phyloP scores from a whole-genome alignment of 2,888 invertebrate genomes.

The Spisula solida region DNA sequence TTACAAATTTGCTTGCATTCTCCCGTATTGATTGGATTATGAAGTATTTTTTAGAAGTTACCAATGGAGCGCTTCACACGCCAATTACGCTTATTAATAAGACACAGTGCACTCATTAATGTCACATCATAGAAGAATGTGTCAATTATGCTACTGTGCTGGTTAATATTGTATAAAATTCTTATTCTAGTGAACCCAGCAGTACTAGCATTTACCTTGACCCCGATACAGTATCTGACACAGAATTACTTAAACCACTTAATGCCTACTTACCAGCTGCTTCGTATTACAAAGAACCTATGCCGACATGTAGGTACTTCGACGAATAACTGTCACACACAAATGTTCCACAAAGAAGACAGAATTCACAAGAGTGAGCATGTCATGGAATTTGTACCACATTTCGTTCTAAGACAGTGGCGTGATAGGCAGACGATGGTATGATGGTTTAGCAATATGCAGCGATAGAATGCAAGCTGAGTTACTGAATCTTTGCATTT shows the following conservation, averaged over 20 bases:
- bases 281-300: not conserved
- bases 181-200: not conserved
- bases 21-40: too few species aligned
- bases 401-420: not conserved
- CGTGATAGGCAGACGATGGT: not conserved
- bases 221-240: not conserved
- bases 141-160: too few species aligned
- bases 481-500: not conserved
- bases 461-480: not conserved
- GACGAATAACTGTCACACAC: too few species aligned
- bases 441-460: not conserved
- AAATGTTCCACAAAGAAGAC: conserved; percentile 11
- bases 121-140: too few species aligned
- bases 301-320: not conserved
- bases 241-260: not conserved
- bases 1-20: too few species aligned
- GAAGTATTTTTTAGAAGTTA: too few species aligned
- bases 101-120: too few species aligned
- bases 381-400: not conserved
- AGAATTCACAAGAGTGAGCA: not conserved
- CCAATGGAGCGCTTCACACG: too few species aligned
- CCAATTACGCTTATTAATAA: too few species aligned
- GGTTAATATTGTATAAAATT: too few species aligned
- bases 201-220: not conserved
- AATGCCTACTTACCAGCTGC: not conserved